Evolutionary conservation across 2,797 vertebrate species (phyloP), one percentile per base, ranked within the genome.

Genomic region (Oryzias dopingdopingensis): DNA sequence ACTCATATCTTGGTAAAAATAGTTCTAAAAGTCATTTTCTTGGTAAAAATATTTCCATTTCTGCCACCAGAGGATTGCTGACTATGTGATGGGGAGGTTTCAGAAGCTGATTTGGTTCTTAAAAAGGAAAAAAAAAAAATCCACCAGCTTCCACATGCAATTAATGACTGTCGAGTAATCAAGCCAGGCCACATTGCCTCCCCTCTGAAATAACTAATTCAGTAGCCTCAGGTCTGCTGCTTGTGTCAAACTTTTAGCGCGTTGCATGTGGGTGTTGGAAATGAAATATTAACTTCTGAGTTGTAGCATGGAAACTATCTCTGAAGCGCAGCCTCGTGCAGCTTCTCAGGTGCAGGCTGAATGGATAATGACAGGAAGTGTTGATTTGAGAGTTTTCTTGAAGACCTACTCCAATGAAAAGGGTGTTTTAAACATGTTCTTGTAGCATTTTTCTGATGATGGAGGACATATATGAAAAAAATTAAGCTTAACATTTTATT

Each of bases 281-380:
- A 88, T 91, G 62, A 90, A 91, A 90, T 81, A 91, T 90, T 89
- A 88, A 88, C 82, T 87, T 86, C 70, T 62, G 74, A 82, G 72
- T 86, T 66, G 61, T 72, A 84, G 84, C 74, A 75, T 65, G 52
- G 85, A 76, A 84, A 84, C 85, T 90, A 89, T 92, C 88, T 89
- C 83, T 84, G 79, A 87, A 81, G 81, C 77, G 43, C 84, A 89
- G 88, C 83, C 79, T 67, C 58, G 66, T 50, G 58, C 70, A 77
- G 70, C 69, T 53, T 89, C 73, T 84, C 48, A 76, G 62, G 79
- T 65, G 77, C 70, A 60, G 59, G 60, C 41, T 46, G 67, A 74
- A 76, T 47, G 66, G 53, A 42, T 67, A 76, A 70, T 60, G 55
- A 74, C 74, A 72, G 52, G 54, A 76, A 79, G 54, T 61, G 22